Percentiles rank a stretch among this genome's conserved stretches.
phyloP scores from a whole-genome alignment of 2,113 vertebrate species.

The Albula glossodonta region DNA sequence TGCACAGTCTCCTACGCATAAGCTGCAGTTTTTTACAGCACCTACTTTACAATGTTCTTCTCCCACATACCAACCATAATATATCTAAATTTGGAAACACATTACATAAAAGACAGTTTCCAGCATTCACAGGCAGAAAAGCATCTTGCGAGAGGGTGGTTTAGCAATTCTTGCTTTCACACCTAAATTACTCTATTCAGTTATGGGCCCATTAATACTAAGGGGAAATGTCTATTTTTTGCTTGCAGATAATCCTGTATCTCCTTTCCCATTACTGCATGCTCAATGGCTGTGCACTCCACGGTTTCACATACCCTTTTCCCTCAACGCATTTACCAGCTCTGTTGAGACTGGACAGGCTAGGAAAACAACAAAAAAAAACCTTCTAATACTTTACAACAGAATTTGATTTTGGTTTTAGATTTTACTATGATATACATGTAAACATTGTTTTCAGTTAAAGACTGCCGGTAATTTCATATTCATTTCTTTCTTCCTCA shows the following conservation, averaged over 20 bases:
- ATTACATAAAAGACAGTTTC: conserved; percentile 24
- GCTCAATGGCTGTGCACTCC: no score
- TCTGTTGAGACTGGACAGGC: no score
- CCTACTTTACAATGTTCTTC: background rate
- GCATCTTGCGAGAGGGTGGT: background rate
- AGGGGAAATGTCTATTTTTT: background rate
- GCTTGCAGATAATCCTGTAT: background rate
- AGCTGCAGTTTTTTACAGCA: background rate
- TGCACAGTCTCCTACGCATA: conserved; percentile 2
- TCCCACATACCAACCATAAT: conserved; percentile 15
- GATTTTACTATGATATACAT: background rate
- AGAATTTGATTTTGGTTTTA: no score
- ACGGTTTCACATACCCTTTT: no score
- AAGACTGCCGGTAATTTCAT: background rate
- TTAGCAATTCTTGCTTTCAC: background rate
- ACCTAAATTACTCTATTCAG: background rate
- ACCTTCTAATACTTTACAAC: no score
- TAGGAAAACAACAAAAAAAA: no score
- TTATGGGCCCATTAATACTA: background rate
- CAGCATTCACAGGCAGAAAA: conserved; percentile 1
- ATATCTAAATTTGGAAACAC: conserved; percentile 15
- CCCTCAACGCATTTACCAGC: no score
- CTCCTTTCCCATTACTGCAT: background rate
- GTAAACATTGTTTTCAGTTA: background rate
- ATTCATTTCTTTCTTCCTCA: no score